Evolutionary conservation across 2,797 vertebrate genomes (phyloP).

Genomic region (Gymnocypris eckloni): DNA sequence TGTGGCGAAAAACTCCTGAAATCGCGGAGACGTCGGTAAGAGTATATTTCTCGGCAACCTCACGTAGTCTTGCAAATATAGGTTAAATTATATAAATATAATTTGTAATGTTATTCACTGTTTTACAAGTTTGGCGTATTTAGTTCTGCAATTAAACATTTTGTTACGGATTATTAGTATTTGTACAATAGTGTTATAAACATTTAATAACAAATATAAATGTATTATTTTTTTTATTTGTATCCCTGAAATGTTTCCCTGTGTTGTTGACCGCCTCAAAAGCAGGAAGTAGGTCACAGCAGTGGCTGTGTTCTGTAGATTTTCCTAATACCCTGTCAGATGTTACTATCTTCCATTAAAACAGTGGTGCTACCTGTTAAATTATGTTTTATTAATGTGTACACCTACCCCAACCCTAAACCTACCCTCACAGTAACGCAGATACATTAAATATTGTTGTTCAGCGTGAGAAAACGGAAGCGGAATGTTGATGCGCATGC

Average conservation of each 20-base stretch:
- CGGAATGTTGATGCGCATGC: too few relatives aligned
- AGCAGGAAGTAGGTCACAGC: conserved; percentile 31
- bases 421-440: too few relatives aligned
- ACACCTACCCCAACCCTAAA: too few relatives aligned
- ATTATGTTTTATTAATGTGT: too few relatives aligned
- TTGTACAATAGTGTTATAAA: background rate
- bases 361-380: too few relatives aligned
- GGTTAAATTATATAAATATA: too few relatives aligned
- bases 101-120: background rate
- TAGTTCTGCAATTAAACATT: background rate
- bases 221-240: background rate
- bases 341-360: too few relatives aligned
- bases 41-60: background rate
- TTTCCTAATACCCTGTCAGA: too few relatives aligned
- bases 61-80: background rate
- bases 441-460: too few relatives aligned
- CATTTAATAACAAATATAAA: background rate
- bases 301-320: background rate
- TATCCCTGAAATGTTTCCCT: background rate
- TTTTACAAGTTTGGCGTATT: background rate
- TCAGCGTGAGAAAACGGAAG: too few relatives aligned
- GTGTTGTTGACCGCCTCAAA: background rate
- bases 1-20: background rate
- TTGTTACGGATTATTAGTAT: background rate
- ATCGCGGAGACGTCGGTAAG: background rate